Evolutionary conservation across 2,113 vertebrate genomes (phyloP).

Genomic region (Lycocorax pyrrhopterus): DNA sequence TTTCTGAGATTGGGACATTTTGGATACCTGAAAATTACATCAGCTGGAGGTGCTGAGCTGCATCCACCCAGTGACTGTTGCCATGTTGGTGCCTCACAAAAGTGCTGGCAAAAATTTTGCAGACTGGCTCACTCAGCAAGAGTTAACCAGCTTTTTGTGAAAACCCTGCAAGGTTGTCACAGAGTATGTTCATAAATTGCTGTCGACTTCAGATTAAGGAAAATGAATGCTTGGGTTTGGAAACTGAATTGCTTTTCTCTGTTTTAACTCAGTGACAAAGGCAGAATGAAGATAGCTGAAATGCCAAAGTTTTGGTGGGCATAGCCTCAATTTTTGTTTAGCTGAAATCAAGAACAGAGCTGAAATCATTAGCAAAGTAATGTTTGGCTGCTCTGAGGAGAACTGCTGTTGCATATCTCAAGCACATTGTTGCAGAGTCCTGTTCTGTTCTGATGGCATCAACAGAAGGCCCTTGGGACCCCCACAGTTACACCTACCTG

Average conservation of each 20-base stretch:
- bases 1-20: background rate
- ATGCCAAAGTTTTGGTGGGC: background rate
- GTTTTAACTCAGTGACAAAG: background rate
- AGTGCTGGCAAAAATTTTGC: background rate
- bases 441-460: background rate
- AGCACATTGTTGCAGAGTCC: background rate
- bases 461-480: slow-evolving; percentile 7
- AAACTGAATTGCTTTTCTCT: background rate
- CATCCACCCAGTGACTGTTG: background rate
- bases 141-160: background rate
- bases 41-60: background rate
- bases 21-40: background rate
- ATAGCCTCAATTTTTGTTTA: slow-evolving; percentile 13
- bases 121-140: background rate
- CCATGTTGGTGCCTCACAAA: background rate
- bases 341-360: slow-evolving; percentile 18
- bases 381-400: background rate
- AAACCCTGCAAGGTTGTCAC: background rate
- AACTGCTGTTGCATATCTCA: background rate
- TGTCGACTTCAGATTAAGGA: background rate
- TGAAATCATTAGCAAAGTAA: background rate
- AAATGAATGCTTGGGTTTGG: background rate
- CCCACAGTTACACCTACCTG: background rate
- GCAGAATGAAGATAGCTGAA: background rate
- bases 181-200: background rate